Evolutionary conservation across 1,140 invertebrate species (phyloP), one percentile per base, ranked within the genome.

Genomic region (Plodia interpunctella): DNA sequence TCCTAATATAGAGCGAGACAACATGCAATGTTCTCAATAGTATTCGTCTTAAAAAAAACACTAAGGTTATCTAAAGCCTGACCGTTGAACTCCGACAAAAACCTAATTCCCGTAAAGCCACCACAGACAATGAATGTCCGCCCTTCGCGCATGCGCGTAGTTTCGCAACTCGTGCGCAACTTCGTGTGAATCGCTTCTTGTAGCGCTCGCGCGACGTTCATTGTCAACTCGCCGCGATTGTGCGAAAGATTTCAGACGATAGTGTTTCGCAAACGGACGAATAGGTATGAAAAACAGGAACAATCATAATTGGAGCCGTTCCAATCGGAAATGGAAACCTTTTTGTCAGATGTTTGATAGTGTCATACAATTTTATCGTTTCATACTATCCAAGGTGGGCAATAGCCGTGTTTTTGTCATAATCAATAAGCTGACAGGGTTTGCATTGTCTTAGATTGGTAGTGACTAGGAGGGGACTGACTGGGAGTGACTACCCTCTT

Each of bases 51-150:
- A 44, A 15, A n/a, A 15, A n/a, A 44, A 3, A 44, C 5, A 4
- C 15, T 44, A 44, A 44, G 38, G 38, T 44, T 44, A 44, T 44
- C 38, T 32, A 32, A 44, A 44, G 13, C n/a, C 38, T 44, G 38
- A 44, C 38, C 38, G 38, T n/a, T 44, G 38, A 44, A 44, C 38
- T 44, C 38, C 13, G 38, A 44, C 38, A 44, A 44, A 44, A 44
- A 44, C 38, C 38, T 17, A 44, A 44, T 44, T 44, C 38, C 38
- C 38, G 32, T 35, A 35, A 35, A 15, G 38, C 13, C 38, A 15
- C 38, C 38, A 44, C n/a, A 6, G 0, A 44, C 38, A 44, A 44
- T 35, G 32, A 35, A 13, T 44, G 38, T 44, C 38, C 38, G 38
- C 38, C 38, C 38, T 44, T 44, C 38, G 38, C 38, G 38, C 38